Conservation (phyloP, 2,888 invertebrate genomes). For the Torymus auratus region DNA sequence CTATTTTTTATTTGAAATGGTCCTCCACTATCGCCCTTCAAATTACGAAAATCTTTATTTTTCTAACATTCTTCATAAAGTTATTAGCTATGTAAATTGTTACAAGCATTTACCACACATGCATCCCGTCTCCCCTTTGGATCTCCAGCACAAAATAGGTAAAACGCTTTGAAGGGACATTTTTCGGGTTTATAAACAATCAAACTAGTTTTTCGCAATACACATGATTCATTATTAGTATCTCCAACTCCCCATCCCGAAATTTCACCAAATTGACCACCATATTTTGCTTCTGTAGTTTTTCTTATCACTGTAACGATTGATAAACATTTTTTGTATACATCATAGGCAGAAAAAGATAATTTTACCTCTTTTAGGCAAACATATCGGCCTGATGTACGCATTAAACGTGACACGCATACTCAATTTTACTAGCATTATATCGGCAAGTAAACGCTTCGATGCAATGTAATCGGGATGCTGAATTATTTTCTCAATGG, state of each 20-base stretch:
- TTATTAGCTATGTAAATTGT: neutral
- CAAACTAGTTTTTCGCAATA: conserved; percentile 30
- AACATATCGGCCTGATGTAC: conserved; percentile 63
- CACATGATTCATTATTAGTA: conserved; percentile 54
- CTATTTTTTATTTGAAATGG: conserved; percentile 60
- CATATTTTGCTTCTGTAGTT: conserved; percentile 47
- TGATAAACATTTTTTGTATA: neutral
- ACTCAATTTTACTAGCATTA: conserved; percentile 62
- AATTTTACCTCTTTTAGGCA: conserved; percentile 57
- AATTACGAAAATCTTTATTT: neutral
- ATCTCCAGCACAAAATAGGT: conserved; percentile 27
- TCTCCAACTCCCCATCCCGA: conserved; percentile 64
- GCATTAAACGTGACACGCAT: conserved; percentile 63
- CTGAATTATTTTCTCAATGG: conserved; percentile 12
- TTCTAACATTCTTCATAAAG: neutral
- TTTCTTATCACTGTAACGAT: neutral
- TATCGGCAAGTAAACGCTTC: conserved; percentile 60
- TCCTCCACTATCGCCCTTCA: conserved; percentile 64
- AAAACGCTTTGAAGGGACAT: neutral
- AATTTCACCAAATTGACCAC: conserved; percentile 55
- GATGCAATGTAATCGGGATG: conserved; percentile 50
- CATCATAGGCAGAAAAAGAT: neutral
- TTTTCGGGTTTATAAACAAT: conserved; percentile 5
- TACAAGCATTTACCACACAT: conserved; percentile 7
- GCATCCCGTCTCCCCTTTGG: neutral